These are phyloP conservation scores for Gymnoscopelus braueri DNA, from an alignment of 2,797 vertebrate species.

Conservation along the genomic window DNA sequence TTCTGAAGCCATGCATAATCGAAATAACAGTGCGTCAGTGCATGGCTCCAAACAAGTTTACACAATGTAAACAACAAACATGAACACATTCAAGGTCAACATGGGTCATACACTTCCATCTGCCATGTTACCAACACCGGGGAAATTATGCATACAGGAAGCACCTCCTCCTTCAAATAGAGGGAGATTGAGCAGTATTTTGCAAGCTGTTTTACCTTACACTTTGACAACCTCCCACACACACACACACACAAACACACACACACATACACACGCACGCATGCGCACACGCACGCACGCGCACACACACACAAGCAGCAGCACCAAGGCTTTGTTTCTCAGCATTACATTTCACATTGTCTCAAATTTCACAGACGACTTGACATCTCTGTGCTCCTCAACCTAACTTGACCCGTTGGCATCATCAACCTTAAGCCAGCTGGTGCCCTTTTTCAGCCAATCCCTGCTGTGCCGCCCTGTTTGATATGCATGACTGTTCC, in stretches of 20 bases:
- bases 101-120: too few relatives aligned
- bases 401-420: not conserved
- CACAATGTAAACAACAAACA: too few relatives aligned
- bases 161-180: too few relatives aligned
- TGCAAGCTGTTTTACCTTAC: too few relatives aligned
- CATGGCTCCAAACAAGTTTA: too few relatives aligned
- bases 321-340: not conserved
- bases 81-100: too few relatives aligned
- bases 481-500: not conserved
- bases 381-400: not conserved
- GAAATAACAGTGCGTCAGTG: too few relatives aligned
- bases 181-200: too few relatives aligned
- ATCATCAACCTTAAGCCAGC: not conserved
- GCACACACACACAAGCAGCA: not conserved
- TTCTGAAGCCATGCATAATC: too few relatives aligned
- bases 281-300: not conserved
- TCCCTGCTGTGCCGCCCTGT: not conserved
- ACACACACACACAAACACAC: slow-evolving; percentile 2
- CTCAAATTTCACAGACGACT: not conserved
- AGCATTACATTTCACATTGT: not conserved
- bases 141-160: too few relatives aligned
- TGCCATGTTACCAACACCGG: too few relatives aligned
- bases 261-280: not conserved
- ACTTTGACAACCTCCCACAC: not conserved
- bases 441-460: not conserved